Conservation (phyloP, 2,797 vertebrate genomes). For the Onychomys torridus region DNA sequence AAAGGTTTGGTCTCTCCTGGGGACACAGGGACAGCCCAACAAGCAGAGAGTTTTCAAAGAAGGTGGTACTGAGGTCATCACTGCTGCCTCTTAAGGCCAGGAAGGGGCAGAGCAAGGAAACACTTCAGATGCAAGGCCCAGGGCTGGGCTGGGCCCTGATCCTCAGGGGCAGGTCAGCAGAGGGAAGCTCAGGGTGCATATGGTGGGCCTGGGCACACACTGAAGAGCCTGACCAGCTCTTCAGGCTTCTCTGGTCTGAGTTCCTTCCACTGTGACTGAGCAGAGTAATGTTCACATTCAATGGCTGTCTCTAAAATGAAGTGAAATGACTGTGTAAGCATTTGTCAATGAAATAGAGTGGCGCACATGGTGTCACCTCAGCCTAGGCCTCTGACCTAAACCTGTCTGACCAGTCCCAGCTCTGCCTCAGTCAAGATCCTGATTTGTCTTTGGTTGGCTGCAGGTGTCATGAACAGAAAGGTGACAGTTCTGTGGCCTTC, state of each 20-base stretch:
- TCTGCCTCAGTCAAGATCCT: not conserved
- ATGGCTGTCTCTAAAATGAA: not conserved
- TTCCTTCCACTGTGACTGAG: not conserved
- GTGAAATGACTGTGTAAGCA: not conserved
- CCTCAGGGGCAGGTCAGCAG: not conserved
- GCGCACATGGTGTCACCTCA: not conserved
- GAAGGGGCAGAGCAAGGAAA: not conserved
- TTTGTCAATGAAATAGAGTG: not conserved
- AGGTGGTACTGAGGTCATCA: not conserved
- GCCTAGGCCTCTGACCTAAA: not conserved
- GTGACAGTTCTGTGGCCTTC: not conserved
- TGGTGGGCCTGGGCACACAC: no score
- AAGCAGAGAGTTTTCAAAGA: not conserved
- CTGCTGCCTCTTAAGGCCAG: not conserved
- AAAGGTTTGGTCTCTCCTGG: not conserved
- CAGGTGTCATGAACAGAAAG: not conserved
- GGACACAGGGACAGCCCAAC: not conserved
- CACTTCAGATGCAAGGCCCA: not conserved
- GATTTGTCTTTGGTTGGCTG: not conserved
- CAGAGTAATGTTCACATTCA: rapidly evolving
- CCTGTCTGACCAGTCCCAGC: not conserved
- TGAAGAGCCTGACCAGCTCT: no score
- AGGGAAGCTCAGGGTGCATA: not conserved
- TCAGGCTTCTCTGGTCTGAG: not conserved
- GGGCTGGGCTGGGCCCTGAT: not conserved